Conservation (phyloP, 2,888 invertebrate genomes). For the Cerastis rubricosa region DNA sequence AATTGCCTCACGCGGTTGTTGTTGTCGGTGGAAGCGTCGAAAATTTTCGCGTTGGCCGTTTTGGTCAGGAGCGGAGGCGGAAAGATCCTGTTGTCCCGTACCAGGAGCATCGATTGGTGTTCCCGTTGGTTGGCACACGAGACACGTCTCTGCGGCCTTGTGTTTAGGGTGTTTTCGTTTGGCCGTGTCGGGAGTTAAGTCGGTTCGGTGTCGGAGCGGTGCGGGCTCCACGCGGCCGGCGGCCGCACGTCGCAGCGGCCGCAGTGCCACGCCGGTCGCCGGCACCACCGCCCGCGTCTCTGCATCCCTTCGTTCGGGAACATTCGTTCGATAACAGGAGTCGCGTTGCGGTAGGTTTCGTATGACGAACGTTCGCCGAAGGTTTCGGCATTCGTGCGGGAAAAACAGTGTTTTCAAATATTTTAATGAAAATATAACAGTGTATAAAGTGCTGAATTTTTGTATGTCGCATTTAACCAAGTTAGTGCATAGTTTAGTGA, state of each 20-base stretch:
- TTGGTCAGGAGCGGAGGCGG: conserved; percentile 85
- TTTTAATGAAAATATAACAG: conserved; percentile 46
- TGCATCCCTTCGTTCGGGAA: conserved; percentile 67
- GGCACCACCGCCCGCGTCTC: conserved; percentile 79
- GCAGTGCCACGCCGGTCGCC: conserved; percentile 88
- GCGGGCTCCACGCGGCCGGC: conserved; percentile 85
- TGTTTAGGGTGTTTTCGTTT: conserved; percentile 68
- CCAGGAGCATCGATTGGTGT: conserved; percentile 89
- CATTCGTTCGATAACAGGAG: conserved; percentile 78
- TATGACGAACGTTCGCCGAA: conserved; percentile 74
- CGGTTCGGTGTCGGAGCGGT: conserved; percentile 78
- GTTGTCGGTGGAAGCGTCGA: conserved; percentile 75
- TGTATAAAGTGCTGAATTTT: conserved; percentile 69
- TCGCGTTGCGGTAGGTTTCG: conserved; percentile 85
- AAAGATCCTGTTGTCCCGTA: conserved; percentile 88
- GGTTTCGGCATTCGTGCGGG: conserved; percentile 64
- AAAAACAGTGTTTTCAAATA: conserved; percentile 65
- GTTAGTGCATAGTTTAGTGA: conserved; percentile 69
- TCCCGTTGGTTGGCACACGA: conserved; percentile 59
- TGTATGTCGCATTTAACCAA: conserved; percentile 63
- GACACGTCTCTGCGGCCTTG: conserved; percentile 64
- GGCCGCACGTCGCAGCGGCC: conserved; percentile 87
- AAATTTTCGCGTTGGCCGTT: conserved; percentile 78
- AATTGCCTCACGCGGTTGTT: conserved; percentile 70
- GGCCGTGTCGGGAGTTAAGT: conserved; percentile 74